These are phyloP conservation scores for Philopotamus ludificatus DNA, from an alignment of 1,140 invertebrate genomes.

Conservation along the genomic window DNA sequence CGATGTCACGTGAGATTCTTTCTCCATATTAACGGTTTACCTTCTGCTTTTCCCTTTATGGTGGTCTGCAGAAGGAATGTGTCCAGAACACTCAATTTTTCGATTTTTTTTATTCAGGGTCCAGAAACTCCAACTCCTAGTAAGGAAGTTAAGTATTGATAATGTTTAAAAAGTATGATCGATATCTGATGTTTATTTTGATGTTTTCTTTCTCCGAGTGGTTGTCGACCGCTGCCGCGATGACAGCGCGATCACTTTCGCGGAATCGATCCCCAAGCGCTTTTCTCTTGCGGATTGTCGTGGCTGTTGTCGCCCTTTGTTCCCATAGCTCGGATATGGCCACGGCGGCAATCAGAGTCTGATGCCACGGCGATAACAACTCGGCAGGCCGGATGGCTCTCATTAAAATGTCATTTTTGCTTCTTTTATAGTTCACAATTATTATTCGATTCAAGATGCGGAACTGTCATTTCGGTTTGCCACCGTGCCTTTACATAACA, in stretches of 20 bases:
- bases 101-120: too few species aligned
- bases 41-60: too few species aligned
- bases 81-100: too few species aligned
- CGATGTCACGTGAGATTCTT: too few species aligned
- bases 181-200: too few species aligned
- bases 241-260: not conserved
- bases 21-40: too few species aligned
- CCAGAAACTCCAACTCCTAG: too few species aligned
- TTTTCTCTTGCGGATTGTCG: not conserved
- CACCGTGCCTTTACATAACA: slow-evolving; percentile 16
- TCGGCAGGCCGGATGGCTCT: slow-evolving; percentile 18
- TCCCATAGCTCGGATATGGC: slow-evolving; percentile 13
- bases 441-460: slow-evolving; percentile 30
- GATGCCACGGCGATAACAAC: slow-evolving; percentile 24
- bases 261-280: not conserved
- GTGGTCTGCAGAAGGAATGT: too few species aligned
- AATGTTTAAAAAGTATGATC: too few species aligned
- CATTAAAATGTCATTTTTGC: slow-evolving; percentile 33
- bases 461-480: slow-evolving; percentile 27
- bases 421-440: slow-evolving; percentile 29
- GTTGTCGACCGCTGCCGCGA: too few species aligned
- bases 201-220: too few species aligned
- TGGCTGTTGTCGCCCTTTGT: slow-evolving; percentile 8
- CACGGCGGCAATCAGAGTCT: slow-evolving; percentile 19
- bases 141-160: too few species aligned